Base-by-base conservation (phyloP, 2,113 vertebrate genomes). In the Leucosticte australis region DNA sequence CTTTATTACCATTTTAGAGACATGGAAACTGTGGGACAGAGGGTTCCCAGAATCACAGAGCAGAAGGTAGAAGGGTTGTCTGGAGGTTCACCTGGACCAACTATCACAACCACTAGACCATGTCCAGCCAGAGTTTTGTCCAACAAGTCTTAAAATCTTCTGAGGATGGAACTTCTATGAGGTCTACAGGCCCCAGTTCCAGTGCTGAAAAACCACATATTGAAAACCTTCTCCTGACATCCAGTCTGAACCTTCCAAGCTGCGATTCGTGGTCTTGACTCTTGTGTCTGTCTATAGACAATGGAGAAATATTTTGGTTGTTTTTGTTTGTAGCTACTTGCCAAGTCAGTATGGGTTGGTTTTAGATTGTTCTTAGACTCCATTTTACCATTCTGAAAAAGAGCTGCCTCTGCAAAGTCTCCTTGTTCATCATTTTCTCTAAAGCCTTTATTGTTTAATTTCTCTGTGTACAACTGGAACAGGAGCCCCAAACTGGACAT, bases 151-250 rank as follows among this genome's bases (percentile, higher is more conserved):
- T 68, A 49, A 76, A 76, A 60, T 52, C 7, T 44, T 71, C 20
- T 12, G 47, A 59, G 19, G 15, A 19, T 26, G 17, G 13, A 64
- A 35, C 4, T 76, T 41, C 42, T 47, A 1, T n/a, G 9, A 57
- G 2, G 1, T 41, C 76, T 53, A 5, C 1, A 13, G 5, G 10
- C 12, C 13, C 8, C 10, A 28, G 0, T 55, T 76, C 11, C 2
- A 4, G 22, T 63, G 18, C 23, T 49, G 28, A 11, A 63, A 33
- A 52, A 10, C 3, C 33, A 62, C 7, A 7, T 26, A 60, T 15
- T 35, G 30, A 56, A 74, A 74, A 69, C 0, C 0, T 77, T 69
- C 59, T 65, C 19, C 41, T 57, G 28, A 35, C 24, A 57, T 18
- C n/a, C 31, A 41, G 4, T 41, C 22, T 79, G 57, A 89, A 44